Percentiles rank a stretch among this genome's conserved stretches.
Conservation (phyloP, 2,888 invertebrate genomes). For the Phyllotreta striolata region DNA sequence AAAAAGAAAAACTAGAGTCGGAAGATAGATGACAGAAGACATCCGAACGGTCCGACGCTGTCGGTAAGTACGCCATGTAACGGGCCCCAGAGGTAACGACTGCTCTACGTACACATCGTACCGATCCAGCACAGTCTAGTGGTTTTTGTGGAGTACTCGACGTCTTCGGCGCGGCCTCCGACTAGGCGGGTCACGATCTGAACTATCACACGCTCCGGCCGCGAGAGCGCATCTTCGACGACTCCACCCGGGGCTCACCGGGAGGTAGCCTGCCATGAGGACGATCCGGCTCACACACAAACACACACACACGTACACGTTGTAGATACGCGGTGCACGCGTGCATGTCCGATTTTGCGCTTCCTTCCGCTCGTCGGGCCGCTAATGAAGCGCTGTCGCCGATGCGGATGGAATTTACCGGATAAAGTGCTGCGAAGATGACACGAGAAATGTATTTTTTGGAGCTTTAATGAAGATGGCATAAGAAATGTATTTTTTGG, state of each 20-base stretch:
- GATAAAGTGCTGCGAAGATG: too few relatives aligned
- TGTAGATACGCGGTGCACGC: slow-evolving; percentile 1
- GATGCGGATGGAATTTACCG: too few relatives aligned
- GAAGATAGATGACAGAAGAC: too few relatives aligned
- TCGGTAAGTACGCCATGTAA: slow-evolving; percentile 25
- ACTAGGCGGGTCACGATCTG: slow-evolving; percentile 64
- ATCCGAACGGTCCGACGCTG: slow-evolving; percentile 14
- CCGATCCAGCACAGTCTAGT: slow-evolving; percentile 46
- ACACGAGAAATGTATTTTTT: too few relatives aligned
- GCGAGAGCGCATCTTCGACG: slow-evolving; percentile 51
- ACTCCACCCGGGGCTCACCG: slow-evolving; percentile 42
- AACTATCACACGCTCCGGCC: slow-evolving; percentile 67
- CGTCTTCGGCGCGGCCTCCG: slow-evolving; percentile 39
- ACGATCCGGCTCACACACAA: slow-evolving; percentile 19
- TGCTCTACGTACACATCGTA: slow-evolving; percentile 22
- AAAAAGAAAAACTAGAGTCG: too few relatives aligned
- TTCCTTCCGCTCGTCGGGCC: slow-evolving; percentile 12
- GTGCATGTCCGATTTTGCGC: background rate
- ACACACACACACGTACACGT: slow-evolving; percentile 7
- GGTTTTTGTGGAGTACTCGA: slow-evolving; percentile 52
- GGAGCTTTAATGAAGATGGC: too few relatives aligned
- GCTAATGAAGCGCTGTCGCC: too few relatives aligned
- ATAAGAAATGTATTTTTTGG: too few relatives aligned
- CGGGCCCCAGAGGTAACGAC: slow-evolving; percentile 35
- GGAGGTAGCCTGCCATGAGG: slow-evolving; percentile 39